Percentiles rank a stretch among this genome's conserved stretches.
These are phyloP conservation scores for Pharmacophagus antenor DNA, from an alignment of 2,888 invertebrate species.

Conservation along the genomic window DNA sequence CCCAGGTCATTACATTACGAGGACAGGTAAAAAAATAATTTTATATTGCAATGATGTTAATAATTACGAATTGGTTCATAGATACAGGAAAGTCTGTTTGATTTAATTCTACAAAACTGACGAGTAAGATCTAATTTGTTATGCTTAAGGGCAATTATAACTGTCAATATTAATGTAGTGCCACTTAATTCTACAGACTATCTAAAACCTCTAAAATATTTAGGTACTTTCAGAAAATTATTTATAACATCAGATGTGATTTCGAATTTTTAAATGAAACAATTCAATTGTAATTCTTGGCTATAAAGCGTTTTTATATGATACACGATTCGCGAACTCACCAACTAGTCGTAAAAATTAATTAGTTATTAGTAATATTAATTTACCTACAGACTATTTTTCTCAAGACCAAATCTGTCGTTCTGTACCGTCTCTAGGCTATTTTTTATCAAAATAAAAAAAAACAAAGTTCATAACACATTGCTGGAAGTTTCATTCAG, in stretches of 20 bases:
- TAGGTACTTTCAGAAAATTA: not conserved
- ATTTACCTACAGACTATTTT: slow-evolving; percentile 68
- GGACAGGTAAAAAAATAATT: not conserved
- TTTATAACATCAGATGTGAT: not conserved
- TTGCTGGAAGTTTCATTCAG: not conserved
- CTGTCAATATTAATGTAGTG: no score
- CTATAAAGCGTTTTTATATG: slow-evolving; percentile 43
- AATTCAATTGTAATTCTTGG: not conserved
- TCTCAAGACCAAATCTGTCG: slow-evolving; percentile 54
- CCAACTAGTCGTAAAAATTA: slow-evolving; percentile 65
- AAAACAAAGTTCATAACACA: not conserved
- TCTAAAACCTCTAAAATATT: not conserved
- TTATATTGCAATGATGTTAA: not conserved
- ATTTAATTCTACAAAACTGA: no score
- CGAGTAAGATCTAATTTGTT: no score
- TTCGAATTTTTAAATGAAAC: not conserved
- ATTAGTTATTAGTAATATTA: slow-evolving; percentile 59
- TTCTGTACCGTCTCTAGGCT: slow-evolving; percentile 41
- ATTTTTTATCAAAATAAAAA: not conserved
- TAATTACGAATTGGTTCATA: not conserved
- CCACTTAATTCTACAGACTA: no score
- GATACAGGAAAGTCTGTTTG: not conserved
- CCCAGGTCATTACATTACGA: not conserved
- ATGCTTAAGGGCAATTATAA: no score
- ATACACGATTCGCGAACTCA: slow-evolving; percentile 59